These are phyloP conservation scores for Drosophila prosaltans DNA, from an alignment of 1,140 invertebrate species.

Conservation along the genomic window DNA sequence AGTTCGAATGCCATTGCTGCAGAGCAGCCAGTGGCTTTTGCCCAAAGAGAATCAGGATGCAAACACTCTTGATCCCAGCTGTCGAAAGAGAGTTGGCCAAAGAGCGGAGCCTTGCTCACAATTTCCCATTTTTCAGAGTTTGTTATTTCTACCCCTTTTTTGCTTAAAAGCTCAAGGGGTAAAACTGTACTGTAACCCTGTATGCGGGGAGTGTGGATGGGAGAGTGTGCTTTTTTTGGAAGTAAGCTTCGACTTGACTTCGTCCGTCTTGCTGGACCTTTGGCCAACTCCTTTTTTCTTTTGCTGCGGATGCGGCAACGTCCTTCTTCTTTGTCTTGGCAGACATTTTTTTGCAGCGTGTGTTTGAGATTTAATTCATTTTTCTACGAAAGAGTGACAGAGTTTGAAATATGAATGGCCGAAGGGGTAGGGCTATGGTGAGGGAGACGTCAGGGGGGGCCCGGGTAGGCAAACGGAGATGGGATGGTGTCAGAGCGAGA, in stretches of 20 bases:
- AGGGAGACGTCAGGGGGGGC: not conserved
- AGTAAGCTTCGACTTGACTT: constrained; percentile 12
- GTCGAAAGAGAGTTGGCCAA: constrained; percentile 4
- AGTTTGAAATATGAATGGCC: constrained; percentile 8
- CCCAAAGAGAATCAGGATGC: not conserved
- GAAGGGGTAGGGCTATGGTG: constrained; percentile 6
- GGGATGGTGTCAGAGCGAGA: constrained; percentile 18
- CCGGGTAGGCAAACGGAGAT: constrained; percentile 1
- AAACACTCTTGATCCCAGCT: constrained; percentile 2
- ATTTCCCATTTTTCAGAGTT: constrained; percentile 8
- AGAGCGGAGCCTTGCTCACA: constrained; percentile 11
- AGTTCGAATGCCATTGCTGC: not conserved
- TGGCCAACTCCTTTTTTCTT: constrained; percentile 5
- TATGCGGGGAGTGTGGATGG: not conserved
- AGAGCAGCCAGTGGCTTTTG: constrained; percentile 1
- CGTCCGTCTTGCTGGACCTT: constrained; percentile 7
- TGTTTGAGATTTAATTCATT: constrained; percentile 16
- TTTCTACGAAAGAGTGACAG: constrained; percentile 19
- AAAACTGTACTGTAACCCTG: constrained; percentile 9
- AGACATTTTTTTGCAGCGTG: constrained; percentile 12
- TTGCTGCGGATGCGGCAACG: not conserved
- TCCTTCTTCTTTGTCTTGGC: constrained; percentile 16
- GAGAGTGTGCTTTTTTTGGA: constrained; percentile 19
- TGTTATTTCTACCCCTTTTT: constrained; percentile 11
- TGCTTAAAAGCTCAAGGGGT: constrained; percentile 19